Conservation (phyloP, 2,797 vertebrate genomes). For the Sitta carolinensis region DNA sequence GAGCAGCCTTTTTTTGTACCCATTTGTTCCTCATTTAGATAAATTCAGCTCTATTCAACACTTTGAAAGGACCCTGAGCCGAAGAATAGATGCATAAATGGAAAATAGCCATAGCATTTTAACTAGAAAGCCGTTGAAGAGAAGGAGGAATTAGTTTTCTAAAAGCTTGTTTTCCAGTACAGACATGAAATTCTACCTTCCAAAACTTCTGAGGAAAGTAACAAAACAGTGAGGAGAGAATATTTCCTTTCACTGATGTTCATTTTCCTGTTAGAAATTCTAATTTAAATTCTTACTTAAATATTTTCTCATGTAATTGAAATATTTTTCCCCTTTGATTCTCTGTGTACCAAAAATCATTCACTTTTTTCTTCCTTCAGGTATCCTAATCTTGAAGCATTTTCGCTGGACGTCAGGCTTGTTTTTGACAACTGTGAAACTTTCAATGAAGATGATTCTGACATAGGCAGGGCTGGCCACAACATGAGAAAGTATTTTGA, state of each 20-base stretch:
- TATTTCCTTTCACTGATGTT: neutral
- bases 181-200: neutral
- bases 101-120: neutral
- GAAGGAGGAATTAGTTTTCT: neutral
- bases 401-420: conserved; percentile 96
- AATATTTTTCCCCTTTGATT: neutral
- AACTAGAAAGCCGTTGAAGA: neutral
- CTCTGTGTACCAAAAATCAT: neutral
- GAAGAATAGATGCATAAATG: neutral
- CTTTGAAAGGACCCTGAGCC: neutral
- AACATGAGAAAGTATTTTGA: conserved; percentile 99
- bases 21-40: neutral
- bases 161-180: neutral
- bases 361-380: conserved; percentile 76
- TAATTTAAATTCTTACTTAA: neutral
- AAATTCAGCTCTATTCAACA: neutral
- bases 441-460: conserved; percentile 99
- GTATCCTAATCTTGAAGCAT: conserved; percentile 94
- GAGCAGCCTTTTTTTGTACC: neutral
- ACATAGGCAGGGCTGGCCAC: conserved; percentile 97
- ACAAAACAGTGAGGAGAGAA: neutral
- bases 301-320: neutral
- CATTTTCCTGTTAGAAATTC: neutral
- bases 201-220: neutral
- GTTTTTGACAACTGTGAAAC: conserved; percentile 99